Base-by-base conservation (phyloP, 2,113 vertebrate species). In the Leptobrachium leishanense region DNA sequence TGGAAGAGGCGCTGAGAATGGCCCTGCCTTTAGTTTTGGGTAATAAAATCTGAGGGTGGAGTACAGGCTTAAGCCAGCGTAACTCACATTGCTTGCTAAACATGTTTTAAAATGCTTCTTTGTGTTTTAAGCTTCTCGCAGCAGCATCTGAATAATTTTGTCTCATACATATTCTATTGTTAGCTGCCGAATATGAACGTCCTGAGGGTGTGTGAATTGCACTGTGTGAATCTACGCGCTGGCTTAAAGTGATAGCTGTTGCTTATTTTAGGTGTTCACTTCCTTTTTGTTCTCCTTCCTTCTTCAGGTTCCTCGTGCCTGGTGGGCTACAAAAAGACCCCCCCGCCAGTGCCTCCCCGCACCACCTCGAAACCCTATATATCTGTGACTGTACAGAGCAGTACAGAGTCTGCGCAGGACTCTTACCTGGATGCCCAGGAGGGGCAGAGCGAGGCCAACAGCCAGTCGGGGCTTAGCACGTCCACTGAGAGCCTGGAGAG, bases 341-440 rank as follows among this genome's bases (percentile, higher is more conserved):
- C 98, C 6, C 98, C 98, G 68, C 97, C 98, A 0, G 98, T 99
- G 82, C 98, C 98, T 11, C 97, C 98, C 31, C 95, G 97, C 10
- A 98, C 97, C 84, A 98, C 96, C 6, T 98, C 97, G 80, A 99
- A 99, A 88, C 98, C 98, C 72, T 98, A 96, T 91, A 98, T 98
- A 91, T 98, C 96, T 1, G 98, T 99, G 85, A 99, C 98, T 0
- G 96, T 99, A 73, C 98, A 99, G 90, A 99, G 98, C 92, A 99
- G 98, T 89, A 99, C 98, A 0, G 98, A 99, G 84, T 99, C 98
- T 0, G 96, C 96, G 0, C 98, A 99, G 90, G 98, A 99, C 92
- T 96, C 93, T 89, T 98, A 98, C 86, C 91, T 98, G 88, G 98
- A 99, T 87, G 95, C 93, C 87, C 96, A 98, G 83, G 97, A 98